Base-by-base conservation (phyloP, 2,888 invertebrate genomes). In the Galeruca laticollis region DNA sequence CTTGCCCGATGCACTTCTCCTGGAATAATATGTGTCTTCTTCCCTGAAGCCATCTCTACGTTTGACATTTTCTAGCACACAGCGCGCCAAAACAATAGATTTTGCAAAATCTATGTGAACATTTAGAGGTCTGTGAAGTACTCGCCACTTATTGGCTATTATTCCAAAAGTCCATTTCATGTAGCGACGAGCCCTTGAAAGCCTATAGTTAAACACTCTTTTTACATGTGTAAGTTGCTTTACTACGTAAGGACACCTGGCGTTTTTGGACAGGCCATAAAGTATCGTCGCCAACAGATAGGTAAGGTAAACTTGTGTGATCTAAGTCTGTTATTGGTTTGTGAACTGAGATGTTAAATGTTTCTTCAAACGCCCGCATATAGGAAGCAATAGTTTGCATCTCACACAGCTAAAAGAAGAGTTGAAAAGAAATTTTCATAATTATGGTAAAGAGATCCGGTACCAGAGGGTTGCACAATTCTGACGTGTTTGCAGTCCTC, bases 101-200 rank as follows among this genome's bases (percentile, higher is more conserved):
- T 63, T 63, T 33, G 43, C 21, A 37, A 59, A 69, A 49, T 56
- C 33, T 51, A 40, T 21, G 35, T 59, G 31, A n/a, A 63, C 57
- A 63, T 69, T 47, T 33, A 69, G 62, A 11, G 59, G 40, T 33
- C 63, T 26, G 21, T 13, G 43, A 59, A 43, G 57, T 26, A 26
- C 6, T n/a, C n/a, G n/a, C n/a, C n/a, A n/a, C n/a, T n/a, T 68
- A 26, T 63, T 68, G n/a, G 68, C 47, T 47, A 68, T 33, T 15
- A 63, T 68, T 4, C 68, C 68, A 68, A 68, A 68, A 13, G 57
- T 37, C 21, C 68, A 68, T 54, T 61, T 56, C 11, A 68, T 51
- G 33, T 35, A 56, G 43, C 68, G 37, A 15, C 56, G 18, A 47
- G 68, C 68, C 15, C 60, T 61, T 31, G 62, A 40, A 43, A 62